Percentiles rank a stretch among this genome's conserved stretches.
These are phyloP conservation scores for Lordiphosa fenestrarum DNA, from an alignment of 2,888 invertebrate genomes.

Conservation along the genomic window DNA sequence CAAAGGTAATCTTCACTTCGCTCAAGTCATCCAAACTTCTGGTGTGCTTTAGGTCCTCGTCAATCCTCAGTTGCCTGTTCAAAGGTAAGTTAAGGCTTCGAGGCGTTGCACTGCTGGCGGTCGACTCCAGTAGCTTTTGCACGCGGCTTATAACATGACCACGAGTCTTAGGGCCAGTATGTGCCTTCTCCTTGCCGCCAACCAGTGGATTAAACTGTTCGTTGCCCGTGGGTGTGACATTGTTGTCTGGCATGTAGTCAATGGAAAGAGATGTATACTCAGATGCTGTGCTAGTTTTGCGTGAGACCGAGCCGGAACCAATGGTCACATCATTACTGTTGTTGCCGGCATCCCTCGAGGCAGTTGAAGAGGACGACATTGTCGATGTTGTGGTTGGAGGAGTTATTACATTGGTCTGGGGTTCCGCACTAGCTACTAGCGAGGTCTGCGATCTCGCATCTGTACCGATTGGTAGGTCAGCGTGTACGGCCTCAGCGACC, in stretches of 20 bases:
- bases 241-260: conserved; percentile 83
- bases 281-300: conserved; percentile 83
- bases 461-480: conserved; percentile 24
- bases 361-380: conserved; percentile 72
- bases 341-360: conserved; percentile 63
- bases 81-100: conserved; percentile 68
- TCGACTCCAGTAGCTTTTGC: conserved; percentile 52
- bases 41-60: conserved; percentile 67
- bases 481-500: conserved; percentile 29
- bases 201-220: conserved; percentile 43
- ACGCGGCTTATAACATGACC: conserved; percentile 51
- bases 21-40: conserved; percentile 64
- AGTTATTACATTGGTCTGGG: conserved; percentile 43
- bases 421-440: conserved; percentile 37
- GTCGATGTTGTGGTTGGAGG: conserved; percentile 64
- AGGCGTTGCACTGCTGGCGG: conserved; percentile 54
- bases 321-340: conserved; percentile 69
- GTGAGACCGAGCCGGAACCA: conserved; percentile 79
- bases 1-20: conserved; percentile 67
- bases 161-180: conserved; percentile 37
- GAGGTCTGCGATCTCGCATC: conserved; percentile 39
- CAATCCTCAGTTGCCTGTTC: conserved; percentile 67
- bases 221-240: conserved; percentile 76
- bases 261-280: conserved; percentile 80
- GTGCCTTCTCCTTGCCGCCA: conserved; percentile 32